Conservation (phyloP, 1,140 invertebrate genomes). For the Drosophila insularis region DNA sequence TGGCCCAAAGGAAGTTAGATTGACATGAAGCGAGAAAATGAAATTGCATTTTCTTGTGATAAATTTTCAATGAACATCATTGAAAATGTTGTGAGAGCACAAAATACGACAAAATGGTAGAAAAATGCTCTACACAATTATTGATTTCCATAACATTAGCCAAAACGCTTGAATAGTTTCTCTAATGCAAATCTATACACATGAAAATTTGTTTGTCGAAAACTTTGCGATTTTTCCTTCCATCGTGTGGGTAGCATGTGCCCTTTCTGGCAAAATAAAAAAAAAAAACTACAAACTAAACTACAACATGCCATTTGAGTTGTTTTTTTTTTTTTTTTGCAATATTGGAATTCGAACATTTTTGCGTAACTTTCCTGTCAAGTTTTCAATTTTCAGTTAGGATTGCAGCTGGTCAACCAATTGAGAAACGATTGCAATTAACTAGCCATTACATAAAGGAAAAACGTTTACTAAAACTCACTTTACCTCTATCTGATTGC, state of each 20-base stretch:
- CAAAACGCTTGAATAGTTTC: neutral
- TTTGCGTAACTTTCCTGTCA: constrained; percentile 30
- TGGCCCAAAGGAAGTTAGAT: constrained; percentile 45
- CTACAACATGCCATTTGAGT: neutral
- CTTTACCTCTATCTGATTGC: constrained; percentile 24
- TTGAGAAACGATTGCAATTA: constrained; percentile 48
- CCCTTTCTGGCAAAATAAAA: neutral
- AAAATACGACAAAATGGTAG: neutral
- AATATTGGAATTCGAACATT: constrained; percentile 27
- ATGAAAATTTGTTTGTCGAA: constrained; percentile 15
- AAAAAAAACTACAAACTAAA: neutral
- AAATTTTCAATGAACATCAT: constrained; percentile 69
- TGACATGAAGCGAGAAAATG: constrained; percentile 74
- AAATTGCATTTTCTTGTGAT: constrained; percentile 78
- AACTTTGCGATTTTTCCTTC: neutral
- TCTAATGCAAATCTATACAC: neutral
- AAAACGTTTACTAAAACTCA: constrained; percentile 10
- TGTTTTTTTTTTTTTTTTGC: neutral
- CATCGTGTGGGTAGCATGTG: neutral
- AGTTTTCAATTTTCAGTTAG: constrained; percentile 43
- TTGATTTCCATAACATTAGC: constrained; percentile 11
- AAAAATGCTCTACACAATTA: neutral
- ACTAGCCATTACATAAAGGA: constrained; percentile 42
- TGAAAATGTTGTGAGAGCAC: constrained; percentile 1
- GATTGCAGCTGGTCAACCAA: constrained; percentile 20